These are phyloP conservation scores for Drosophila tripunctata DNA, from an alignment of 2,888 invertebrate species.

Conservation along the genomic window DNA sequence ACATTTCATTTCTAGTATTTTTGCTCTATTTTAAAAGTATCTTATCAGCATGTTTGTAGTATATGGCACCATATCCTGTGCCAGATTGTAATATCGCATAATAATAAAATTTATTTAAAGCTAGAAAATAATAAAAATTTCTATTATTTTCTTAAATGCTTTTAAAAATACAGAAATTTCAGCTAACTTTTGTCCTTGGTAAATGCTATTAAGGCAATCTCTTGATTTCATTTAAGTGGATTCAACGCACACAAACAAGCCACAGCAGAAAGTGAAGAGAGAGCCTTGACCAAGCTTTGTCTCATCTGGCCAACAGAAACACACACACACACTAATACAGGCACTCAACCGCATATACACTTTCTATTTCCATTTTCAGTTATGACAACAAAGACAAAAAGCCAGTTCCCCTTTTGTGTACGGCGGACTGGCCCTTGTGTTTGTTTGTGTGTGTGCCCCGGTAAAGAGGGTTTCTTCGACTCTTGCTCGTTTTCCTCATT, in stretches of 20 bases:
- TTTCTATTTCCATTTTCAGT: slow-evolving; percentile 73
- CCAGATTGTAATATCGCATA: slow-evolving; percentile 4
- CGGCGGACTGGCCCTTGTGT: slow-evolving; percentile 15
- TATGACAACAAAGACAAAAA: slow-evolving; percentile 59
- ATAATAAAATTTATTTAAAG: too few species aligned
- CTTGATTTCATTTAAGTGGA: slow-evolving; percentile 12
- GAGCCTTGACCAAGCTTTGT: slow-evolving; percentile 20
- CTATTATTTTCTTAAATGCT: too few species aligned
- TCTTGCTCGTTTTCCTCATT: slow-evolving; percentile 46
- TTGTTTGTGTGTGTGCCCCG: too few species aligned
- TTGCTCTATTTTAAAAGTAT: too few species aligned
- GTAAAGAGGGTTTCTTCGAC: slow-evolving; percentile 14
- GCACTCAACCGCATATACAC: slow-evolving; percentile 39
- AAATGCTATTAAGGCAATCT: slow-evolving; percentile 20
- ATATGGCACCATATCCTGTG: neutral
- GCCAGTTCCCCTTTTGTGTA: slow-evolving; percentile 33
- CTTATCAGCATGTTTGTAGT: too few species aligned
- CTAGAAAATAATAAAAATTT: too few species aligned
- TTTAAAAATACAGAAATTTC: neutral
- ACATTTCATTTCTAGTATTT: too few species aligned
- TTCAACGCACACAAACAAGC: slow-evolving; percentile 18
- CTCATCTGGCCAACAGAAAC: slow-evolving; percentile 14
- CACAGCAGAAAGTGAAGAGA: slow-evolving; percentile 8
- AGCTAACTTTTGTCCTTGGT: slow-evolving; percentile 8
- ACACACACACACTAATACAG: slow-evolving; percentile 13